Conservation (phyloP, 1,140 invertebrate species). For the Dendroctonus valens region DNA sequence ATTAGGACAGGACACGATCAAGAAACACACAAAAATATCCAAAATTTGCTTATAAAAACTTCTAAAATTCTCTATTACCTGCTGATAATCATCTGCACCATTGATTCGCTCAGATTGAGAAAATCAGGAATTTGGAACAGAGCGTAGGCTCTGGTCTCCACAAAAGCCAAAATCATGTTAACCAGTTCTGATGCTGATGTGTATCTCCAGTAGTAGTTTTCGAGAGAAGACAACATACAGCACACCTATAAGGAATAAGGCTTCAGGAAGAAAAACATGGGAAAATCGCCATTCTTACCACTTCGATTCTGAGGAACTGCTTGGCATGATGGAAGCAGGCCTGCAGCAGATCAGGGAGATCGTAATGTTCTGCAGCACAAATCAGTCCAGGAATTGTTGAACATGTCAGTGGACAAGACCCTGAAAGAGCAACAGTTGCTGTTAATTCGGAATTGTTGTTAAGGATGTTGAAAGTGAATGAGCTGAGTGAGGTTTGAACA, state of each 20-base stretch:
- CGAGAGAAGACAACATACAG: constrained; percentile 86
- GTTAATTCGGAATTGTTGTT: no score
- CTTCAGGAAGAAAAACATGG: neutral
- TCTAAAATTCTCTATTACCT: constrained; percentile 44
- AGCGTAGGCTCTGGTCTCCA: constrained; percentile 79
- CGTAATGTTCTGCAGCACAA: constrained; percentile 92
- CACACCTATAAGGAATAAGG: constrained; percentile 62
- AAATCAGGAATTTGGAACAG: constrained; percentile 83
- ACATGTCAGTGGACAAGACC: constrained; percentile 87
- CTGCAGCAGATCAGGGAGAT: constrained; percentile 87
- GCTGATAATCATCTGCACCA: constrained; percentile 94
- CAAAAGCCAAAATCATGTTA: constrained; percentile 90
- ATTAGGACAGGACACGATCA: no score
- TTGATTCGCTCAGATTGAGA: constrained; percentile 84
- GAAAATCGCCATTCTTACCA: constrained; percentile 57
- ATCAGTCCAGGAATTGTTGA: constrained; percentile 89
- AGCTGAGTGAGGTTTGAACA: neutral
- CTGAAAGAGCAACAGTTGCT: constrained; percentile 48
- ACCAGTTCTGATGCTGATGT: constrained; percentile 90
- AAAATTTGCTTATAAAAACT: no score
- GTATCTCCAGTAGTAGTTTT: constrained; percentile 95
- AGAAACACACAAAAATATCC: no score
- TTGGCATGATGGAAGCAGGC: constrained; percentile 95
- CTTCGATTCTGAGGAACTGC: constrained; percentile 87
- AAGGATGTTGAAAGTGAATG: no score